These are phyloP conservation scores for Melieria omissa DNA, from an alignment of 2,888 invertebrate genomes.

Conservation along the genomic window DNA sequence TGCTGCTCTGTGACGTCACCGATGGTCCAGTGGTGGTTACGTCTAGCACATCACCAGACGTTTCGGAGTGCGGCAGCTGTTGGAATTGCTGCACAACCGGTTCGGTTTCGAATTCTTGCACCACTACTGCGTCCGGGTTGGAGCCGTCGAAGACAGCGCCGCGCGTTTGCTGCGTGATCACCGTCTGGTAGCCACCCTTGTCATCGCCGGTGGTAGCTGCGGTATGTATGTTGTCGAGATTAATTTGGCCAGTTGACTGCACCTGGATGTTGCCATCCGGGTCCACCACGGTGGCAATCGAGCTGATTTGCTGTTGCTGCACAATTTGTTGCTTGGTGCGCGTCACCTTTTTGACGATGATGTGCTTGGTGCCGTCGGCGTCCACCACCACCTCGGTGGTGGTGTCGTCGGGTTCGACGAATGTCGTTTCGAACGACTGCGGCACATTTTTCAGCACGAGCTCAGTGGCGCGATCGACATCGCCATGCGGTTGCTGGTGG, in stretches of 20 bases:
- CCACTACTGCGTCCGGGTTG: slow-evolving; percentile 52
- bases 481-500: slow-evolving; percentile 69
- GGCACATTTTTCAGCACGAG: slow-evolving; percentile 79
- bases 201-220: slow-evolving; percentile 67
- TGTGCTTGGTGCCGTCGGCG: slow-evolving; percentile 83
- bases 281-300: slow-evolving; percentile 69
- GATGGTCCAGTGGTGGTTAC: slow-evolving; percentile 66
- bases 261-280: slow-evolving; percentile 74
- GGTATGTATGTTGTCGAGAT: slow-evolving; percentile 69
- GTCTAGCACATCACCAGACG: slow-evolving; percentile 62
- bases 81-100: slow-evolving; percentile 63
- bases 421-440: slow-evolving; percentile 82
- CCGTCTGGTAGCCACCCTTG: slow-evolving; percentile 69
- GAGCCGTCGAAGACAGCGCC: slow-evolving; percentile 56
- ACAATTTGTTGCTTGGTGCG: slow-evolving; percentile 76
- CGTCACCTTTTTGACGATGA: slow-evolving; percentile 79
- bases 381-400: slow-evolving; percentile 83
- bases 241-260: slow-evolving; percentile 71
- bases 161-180: slow-evolving; percentile 54
- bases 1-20: slow-evolving; percentile 61
- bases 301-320: slow-evolving; percentile 71
- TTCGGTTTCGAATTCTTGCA: slow-evolving; percentile 60
- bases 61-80: slow-evolving; percentile 46
- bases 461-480: slow-evolving; percentile 72
- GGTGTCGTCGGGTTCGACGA: slow-evolving; percentile 84